These are phyloP conservation scores for Dexiosoma caninum DNA, from an alignment of 2,888 invertebrate genomes.

Conservation along the genomic window DNA sequence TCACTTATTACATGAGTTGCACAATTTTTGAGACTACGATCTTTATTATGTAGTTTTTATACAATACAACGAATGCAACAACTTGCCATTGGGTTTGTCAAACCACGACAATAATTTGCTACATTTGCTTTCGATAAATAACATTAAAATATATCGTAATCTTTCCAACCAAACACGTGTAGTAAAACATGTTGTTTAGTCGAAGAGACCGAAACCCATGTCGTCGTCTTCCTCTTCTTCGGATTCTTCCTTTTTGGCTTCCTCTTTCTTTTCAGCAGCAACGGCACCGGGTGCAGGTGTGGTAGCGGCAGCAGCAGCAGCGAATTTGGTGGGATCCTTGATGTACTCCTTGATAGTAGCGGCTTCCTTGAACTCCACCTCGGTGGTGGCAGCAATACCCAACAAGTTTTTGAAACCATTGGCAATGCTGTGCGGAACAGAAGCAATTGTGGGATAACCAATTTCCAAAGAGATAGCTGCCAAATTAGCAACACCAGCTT, in stretches of 20 bases:
- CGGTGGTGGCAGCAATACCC: conserved; percentile 97
- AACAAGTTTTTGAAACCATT: conserved; percentile 99
- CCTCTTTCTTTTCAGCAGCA: conserved; percentile 82
- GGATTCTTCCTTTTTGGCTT: conserved; percentile 90
- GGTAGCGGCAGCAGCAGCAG: conserved; percentile 81
- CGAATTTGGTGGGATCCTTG: conserved; percentile 98
- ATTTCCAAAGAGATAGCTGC: conserved; percentile 95
- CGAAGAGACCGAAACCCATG: conserved; percentile 98
- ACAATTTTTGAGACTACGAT: conserved; percentile 62
- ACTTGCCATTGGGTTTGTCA: conserved; percentile 77
- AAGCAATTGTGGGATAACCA: conserved; percentile 97
- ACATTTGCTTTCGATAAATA: conserved; percentile 29
- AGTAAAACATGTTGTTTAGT: conserved; percentile 79
- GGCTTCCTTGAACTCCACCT: conserved; percentile 96
- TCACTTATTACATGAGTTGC: no score
- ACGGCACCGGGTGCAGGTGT: conserved; percentile 82
- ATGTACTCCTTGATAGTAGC: conserved; percentile 93
- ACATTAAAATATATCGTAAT: conserved; percentile 55
- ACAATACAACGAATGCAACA: conserved; percentile 61
- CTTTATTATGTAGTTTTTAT: conserved; percentile 56
- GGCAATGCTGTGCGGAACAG: conserved; percentile 97
- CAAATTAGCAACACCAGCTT: conserved; percentile 95
- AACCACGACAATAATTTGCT: conserved; percentile 76
- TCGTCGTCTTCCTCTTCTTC: conserved; percentile 89
- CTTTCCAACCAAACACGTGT: conserved; percentile 45